Evolutionary conservation across 2,888 invertebrate genomes (phyloP), one percentile per base, ranked within the genome.

Genomic region (Drosophila pullipes): DNA sequence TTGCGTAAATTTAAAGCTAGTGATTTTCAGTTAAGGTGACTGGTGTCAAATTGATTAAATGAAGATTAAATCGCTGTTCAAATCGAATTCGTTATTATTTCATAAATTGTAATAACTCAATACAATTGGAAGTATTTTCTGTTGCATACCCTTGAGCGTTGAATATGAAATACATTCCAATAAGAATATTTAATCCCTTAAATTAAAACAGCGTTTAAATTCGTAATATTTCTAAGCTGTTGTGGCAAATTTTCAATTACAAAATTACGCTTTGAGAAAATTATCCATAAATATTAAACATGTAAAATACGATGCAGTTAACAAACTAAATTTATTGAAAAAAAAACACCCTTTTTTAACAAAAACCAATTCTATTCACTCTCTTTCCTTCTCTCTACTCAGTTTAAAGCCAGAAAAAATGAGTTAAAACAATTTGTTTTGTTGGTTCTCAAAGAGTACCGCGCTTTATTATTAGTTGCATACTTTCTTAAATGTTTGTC

Each of bases 391-490:
- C 44, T 0, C 10, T 28, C 1, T 18, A 28, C 1, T 3, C 1
- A 28, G 18, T 28, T 25, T 30, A 9, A 16, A 2, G 10, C 11
- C n/a, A 30, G 10, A n/a, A n/a, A 18, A 10, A 28, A 7, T 25
- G 0, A 7, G 6, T 7, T 16, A 25, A 25, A 16, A 9, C 25
- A 28, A 25, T 44, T 62, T 47, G 59, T 53, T 41, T 61, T 61
- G 2, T 16, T 57, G 73, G 66, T 70, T 76, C 67, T 72, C 64
- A 76, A 72, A 47, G 71, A 66, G 87, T 74, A 72, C 76, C 84
- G 76, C 80, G 86, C 77, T 78, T 78, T 76, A 76, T 76, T 74
- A 62, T 65, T 52, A 31, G 54, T 73, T 53, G 66, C 70, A 52
- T 69, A 37, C 66, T 64, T 61, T 50, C 57, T 76, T 70, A 85